Evolutionary conservation across 1,140 invertebrate species (phyloP), one percentile per base, ranked within the genome.

Genomic region (Metaphire vulgaris): DNA sequence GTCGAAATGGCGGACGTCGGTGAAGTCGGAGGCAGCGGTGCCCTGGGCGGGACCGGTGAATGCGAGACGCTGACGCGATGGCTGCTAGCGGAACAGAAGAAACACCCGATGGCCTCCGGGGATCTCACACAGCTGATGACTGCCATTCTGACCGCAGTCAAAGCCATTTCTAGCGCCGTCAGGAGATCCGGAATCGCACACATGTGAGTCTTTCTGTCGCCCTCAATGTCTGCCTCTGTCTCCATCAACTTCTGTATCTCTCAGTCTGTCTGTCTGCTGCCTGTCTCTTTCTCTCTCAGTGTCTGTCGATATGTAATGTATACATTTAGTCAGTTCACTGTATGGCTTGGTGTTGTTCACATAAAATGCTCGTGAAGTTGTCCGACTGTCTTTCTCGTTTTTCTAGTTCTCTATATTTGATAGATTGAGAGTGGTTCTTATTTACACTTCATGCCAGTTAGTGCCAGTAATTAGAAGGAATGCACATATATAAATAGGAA

Each of bases 141-240:
- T 82, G 92, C 92, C 77, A 92, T 99, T n/a, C n/a, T n/a, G n/a
- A n/a, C n/a, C n/a, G n/a, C n/a, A n/a, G n/a, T n/a, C n/a, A n/a
- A n/a, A n/a, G 96, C 97, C 0, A 94, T 99, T 77, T 95, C 95
- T 73, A 93, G 94, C 66, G 95, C 96, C 74, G 97, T 99, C 0
- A 90, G 96, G 77, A 97, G 95, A 89, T 97, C 97, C 76, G 97
- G 97, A 41, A 95, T 99, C 76, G 85, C 87, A 73, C 83, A 86
- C 69, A 79, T 89, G 85, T 89, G 85, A 83, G 86, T 84, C 26
- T 71, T 30, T 71, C n/a, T 15, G 33, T 26, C 56, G 26, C 26
- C 14, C 26, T 65, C 26, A 15, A 21, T 15, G 1, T 28, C 1
- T 28, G 30, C n/a, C 21, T 31, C 1, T 71, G 16, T 71, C 33